Conservation (phyloP, 2,888 invertebrate species). For the Cephus rjabovi region DNA sequence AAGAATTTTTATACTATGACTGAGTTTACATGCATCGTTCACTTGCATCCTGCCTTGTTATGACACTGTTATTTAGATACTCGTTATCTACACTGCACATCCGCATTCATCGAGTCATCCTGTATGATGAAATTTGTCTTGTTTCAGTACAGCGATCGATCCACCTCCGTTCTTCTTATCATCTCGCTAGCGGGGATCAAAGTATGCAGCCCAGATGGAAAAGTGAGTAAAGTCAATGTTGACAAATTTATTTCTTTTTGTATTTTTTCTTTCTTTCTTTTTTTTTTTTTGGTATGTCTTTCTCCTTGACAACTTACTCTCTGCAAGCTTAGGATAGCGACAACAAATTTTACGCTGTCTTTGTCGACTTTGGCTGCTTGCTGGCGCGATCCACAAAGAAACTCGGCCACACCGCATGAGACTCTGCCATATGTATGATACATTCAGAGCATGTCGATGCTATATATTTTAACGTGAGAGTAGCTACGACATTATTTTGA, state of each 20-base stretch:
- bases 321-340: not conserved
- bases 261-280: conserved; percentile 4
- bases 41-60: not conserved
- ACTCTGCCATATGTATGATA: not conserved
- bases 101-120: not conserved
- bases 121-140: conserved; percentile 38
- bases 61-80: not conserved
- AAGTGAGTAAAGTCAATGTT: conserved; percentile 70
- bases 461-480: not conserved
- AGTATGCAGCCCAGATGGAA: conserved; percentile 86
- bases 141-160: conserved; percentile 75
- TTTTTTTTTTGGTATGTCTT: not conserved
- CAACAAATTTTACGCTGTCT: not conserved
- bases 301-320: not conserved
- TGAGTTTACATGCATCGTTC: not conserved
- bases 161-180: conserved; percentile 79
- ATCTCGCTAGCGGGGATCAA: conserved; percentile 83
- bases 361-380: conserved; percentile 18
- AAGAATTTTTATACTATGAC: not conserved
- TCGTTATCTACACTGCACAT: not conserved
- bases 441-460: not conserved
- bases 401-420: conserved; percentile 46
- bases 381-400: conserved; percentile 46
- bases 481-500: not conserved
- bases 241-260: not conserved